Conservation (phyloP, 2,113 vertebrate species). For the Tragelaphus strepsiceros region DNA sequence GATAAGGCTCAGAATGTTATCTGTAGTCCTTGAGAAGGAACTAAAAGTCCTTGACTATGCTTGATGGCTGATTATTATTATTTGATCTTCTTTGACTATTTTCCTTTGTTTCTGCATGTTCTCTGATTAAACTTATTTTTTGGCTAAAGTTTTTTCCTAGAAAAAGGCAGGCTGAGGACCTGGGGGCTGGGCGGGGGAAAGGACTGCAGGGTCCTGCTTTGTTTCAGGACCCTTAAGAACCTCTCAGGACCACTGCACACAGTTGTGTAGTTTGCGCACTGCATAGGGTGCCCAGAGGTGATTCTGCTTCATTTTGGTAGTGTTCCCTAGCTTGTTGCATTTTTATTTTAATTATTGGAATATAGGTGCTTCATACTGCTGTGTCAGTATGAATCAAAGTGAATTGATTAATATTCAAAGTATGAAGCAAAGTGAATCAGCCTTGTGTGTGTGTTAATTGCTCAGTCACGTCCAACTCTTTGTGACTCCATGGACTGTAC, state of each 20-base stretch:
- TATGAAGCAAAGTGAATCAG: not conserved
- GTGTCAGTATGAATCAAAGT: not conserved
- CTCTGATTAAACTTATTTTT: not conserved
- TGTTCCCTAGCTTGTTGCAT: not conserved
- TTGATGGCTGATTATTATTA: not conserved
- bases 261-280: no score
- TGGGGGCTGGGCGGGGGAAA: not conserved
- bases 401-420: not conserved
- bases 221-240: not conserved
- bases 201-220: not conserved
- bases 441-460: fast-evolving
- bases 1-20: not conserved
- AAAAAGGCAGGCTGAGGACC: not conserved
- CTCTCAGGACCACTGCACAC: not conserved
- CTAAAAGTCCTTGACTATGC: not conserved
- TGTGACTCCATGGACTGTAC: not conserved
- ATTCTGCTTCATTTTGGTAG: not conserved
- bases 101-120: not conserved
- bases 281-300: not conserved
- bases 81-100: not conserved
- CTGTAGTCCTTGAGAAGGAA: not conserved
- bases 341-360: not conserved
- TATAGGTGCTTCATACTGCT: not conserved
- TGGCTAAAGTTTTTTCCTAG: not conserved
- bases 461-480: not conserved